Base-by-base conservation (phyloP, 2,888 invertebrate genomes). In the Catonia carolina region DNA sequence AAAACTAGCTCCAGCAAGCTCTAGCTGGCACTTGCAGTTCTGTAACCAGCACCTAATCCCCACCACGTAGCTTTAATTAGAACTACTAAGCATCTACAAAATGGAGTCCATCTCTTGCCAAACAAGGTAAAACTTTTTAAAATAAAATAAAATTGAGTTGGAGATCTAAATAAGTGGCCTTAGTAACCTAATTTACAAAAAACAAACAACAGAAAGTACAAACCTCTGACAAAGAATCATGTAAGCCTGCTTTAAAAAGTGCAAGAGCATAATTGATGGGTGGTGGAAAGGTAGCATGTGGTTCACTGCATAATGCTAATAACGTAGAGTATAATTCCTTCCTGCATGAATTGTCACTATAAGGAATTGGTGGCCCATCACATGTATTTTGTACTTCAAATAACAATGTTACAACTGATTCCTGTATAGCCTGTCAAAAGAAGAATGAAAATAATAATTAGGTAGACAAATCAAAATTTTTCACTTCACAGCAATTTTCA, bases 341-440 rank as follows among this genome's bases (percentile, higher is more conserved):
- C 1, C 23, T 1, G 22, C 45, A 45, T 1, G 23, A 3, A 8
- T 8, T 42, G 10, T 23, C 15, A 23, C 45, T 45, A 18, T 45
- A 45, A 10, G 45, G 45, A n/a, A 45, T 27, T 8, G 45, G 45
- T n/a, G 45, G 45, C 14, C 20, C 20, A 10, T 45, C 45, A 18
- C 22, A 27, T 2, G 15, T 27, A 45, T 45, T 45, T 23, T 45
- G 45, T n/a, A 45, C 45, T 17, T 27, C 45, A n/a, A 23, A 45
- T 22, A 45, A 20, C n/a, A 45, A 27, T 12, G 22, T 27, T 14
- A 45, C 6, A 3, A 45, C 45, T 22, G 45, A 23, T 45, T 45
- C 45, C 22, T 45, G 45, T 14, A 45, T 45, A 12, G 22, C 15
- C 45, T 45, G 22, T n/a, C 2, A 45, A 45, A 5, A 45, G 18